Evolutionary conservation across 35 echinoderm and acorn worm species (phyloP), one percentile per base, ranked within the genome.

Genomic region (Patiria miniata): DNA sequence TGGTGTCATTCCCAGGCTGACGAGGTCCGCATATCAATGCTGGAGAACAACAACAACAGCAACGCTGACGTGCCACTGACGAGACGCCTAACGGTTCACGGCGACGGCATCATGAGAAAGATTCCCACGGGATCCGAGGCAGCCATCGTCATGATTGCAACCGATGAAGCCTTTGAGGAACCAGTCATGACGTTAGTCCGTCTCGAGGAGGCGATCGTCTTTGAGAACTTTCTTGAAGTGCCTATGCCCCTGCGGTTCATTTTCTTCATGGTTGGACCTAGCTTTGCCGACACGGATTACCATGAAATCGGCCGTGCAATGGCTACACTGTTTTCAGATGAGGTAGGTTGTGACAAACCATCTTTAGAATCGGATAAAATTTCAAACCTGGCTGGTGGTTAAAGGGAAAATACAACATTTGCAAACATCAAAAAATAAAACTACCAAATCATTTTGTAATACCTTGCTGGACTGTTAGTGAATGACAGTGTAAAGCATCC

Each of bases 301-400:
- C 90, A 92, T 82, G 96, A 99, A 61, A 88, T 99, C 2, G 96
- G 92, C 14, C 65, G 96, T 23, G 93, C 96, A 51, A 89, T 99
- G 69, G 90, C 92, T 4, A 99, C 96, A 9, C 90, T 99, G 16
- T 92, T 99, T 53, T 94, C 96, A 37, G 92, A 99, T 86, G 92
- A 94, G 61, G 93, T 91, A 73, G 59, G 85, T 81, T 34, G 9
- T 39, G 4, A 47, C 12, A 47, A 4, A 47, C 4, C n/a, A 47
- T 4, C 42, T 12, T 47, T 4, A 47, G 42, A 47, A 12, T 47
- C 12, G 12, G 4, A 47, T 47, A n/a, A n/a, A n/a, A n/a, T n/a
- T n/a, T n/a, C n/a, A n/a, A n/a, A n/a, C n/a, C n/a, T n/a, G n/a
- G n/a, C n/a, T n/a, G n/a, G n/a, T n/a, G n/a, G n/a, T n/a, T n/a